phyloP scores from a whole-genome alignment of 2,113 vertebrate species.

The Myanophis thanlyinensis region DNA sequence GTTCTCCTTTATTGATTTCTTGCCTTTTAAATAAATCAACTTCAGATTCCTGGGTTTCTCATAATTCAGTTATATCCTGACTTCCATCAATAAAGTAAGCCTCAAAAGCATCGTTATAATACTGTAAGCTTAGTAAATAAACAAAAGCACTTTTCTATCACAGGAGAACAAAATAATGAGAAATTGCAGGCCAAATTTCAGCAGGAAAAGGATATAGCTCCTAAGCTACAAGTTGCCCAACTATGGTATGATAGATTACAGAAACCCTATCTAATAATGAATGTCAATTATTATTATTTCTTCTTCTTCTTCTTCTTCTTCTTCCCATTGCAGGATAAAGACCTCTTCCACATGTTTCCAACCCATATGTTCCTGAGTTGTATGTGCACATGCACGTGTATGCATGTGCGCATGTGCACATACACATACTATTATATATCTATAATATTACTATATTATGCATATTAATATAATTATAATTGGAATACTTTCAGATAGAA shows the following conservation, averaged over 20 bases:
- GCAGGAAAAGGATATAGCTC: neutral
- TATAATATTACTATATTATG: neutral
- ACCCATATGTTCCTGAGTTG: neutral
- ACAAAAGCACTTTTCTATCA: neutral
- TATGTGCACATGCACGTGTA: too few species aligned
- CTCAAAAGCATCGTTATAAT: neutral
- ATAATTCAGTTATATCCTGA: neutral
- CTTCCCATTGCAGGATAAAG: neutral
- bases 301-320: too few species aligned
- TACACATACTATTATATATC: neutral
- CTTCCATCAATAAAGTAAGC: neutral
- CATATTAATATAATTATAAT: neutral
- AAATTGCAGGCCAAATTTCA: neutral
- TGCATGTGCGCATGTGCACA: neutral
- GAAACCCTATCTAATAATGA: neutral
- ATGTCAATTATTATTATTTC: too few species aligned
- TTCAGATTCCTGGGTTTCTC: neutral
- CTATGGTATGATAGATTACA: neutral
- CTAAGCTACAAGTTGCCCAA: neutral
- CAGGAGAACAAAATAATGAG: neutral
- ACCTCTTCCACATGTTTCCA: neutral
- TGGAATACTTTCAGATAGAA: neutral
- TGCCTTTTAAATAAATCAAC: neutral
- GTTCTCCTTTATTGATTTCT: neutral
- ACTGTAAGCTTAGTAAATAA: neutral